These are phyloP conservation scores for Zhuqinia jingwanae DNA, from an alignment of 2,888 invertebrate genomes.

Conservation along the genomic window DNA sequence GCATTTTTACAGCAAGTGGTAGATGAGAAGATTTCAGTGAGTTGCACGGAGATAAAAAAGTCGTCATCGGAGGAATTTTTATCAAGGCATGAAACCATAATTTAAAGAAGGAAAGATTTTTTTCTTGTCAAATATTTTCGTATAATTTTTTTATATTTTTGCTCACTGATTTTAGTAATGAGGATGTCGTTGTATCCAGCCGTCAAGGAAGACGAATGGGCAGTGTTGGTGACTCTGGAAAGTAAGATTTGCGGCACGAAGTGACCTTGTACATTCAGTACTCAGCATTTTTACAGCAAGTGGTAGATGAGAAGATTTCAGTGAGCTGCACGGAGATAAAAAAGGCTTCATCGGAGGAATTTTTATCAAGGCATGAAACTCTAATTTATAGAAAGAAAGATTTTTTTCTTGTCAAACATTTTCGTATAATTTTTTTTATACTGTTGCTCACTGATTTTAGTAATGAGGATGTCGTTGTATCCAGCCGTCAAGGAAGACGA, in stretches of 20 bases:
- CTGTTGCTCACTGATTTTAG: slow-evolving; percentile 2
- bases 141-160: background rate
- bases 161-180: slow-evolving; percentile 39
- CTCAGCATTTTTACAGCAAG: slow-evolving; percentile 78
- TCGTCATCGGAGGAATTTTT: slow-evolving; percentile 62
- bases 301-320: slow-evolving; percentile 78
- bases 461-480: slow-evolving; percentile 53
- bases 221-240: slow-evolving; percentile 72
- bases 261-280: slow-evolving; percentile 78
- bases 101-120: background rate
- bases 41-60: slow-evolving; percentile 74
- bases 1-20: slow-evolving; percentile 78
- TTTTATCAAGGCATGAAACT: slow-evolving; percentile 43
- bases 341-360: slow-evolving; percentile 63
- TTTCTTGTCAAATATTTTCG: background rate
- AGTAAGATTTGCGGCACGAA: slow-evolving; percentile 74
- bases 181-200: slow-evolving; percentile 49
- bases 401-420: background rate
- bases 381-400: background rate
- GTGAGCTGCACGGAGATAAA: slow-evolving; percentile 76
- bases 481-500: slow-evolving; percentile 75
- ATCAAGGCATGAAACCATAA: slow-evolving; percentile 35
- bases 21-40: slow-evolving; percentile 78
- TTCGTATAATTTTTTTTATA: background rate
- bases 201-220: slow-evolving; percentile 77